Evolutionary conservation across 2,797 vertebrate species (phyloP).

Genomic region (Phrynocephalus forsythii): DNA sequence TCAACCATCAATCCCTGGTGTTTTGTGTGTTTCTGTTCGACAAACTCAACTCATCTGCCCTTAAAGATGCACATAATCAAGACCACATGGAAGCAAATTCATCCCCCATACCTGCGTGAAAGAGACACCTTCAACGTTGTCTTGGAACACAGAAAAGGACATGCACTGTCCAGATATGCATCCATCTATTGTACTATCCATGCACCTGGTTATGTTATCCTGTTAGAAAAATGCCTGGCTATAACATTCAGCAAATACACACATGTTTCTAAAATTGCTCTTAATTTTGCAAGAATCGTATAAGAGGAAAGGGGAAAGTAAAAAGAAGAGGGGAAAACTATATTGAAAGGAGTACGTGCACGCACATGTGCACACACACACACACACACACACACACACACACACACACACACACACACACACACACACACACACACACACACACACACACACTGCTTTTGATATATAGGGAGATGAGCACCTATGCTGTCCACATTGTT

Average conservation of each 20-base stretch:
- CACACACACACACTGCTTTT: no score
- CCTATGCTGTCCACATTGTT: no score
- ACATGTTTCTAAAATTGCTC: not conserved
- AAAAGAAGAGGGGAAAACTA: not conserved
- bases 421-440: no score
- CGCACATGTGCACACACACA: no score
- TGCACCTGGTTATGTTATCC: not conserved
- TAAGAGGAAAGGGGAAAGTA: no score
- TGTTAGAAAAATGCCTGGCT: not conserved
- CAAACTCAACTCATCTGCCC: slow-evolving; percentile 1
- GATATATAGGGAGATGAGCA: no score
- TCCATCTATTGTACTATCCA: not conserved
- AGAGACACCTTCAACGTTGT: not conserved
- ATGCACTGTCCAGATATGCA: not conserved
- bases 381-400: no score
- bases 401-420: no score
- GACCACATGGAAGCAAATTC: not conserved
- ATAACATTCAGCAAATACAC: no score
- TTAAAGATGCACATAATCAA: not conserved
- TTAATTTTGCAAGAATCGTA: not conserved
- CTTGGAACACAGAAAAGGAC: not conserved
- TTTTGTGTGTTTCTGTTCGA: slow-evolving; percentile 21
- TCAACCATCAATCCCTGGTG: slow-evolving; percentile 17
- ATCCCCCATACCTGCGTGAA: not conserved
- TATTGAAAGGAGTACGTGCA: not conserved